Conservation (phyloP, 2,113 vertebrate species). For the Lasiurus borealis region DNA sequence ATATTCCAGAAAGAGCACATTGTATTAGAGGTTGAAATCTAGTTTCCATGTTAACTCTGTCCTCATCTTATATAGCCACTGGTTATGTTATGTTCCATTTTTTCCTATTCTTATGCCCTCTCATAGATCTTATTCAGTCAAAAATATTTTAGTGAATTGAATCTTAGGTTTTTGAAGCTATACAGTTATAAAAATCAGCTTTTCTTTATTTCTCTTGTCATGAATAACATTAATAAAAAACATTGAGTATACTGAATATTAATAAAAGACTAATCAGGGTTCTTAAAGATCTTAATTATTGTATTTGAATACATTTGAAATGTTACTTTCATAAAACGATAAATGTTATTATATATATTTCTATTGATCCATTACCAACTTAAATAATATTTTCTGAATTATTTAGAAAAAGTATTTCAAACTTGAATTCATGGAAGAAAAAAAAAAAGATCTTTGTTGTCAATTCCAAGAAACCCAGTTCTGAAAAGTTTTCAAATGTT, state of each 20-base stretch:
- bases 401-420: constrained; percentile 71
- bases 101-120: neutral
- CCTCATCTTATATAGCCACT: neutral
- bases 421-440: constrained; percentile 67
- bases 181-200: constrained; percentile 8
- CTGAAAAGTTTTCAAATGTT: constrained; percentile 74
- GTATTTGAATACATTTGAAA: constrained; percentile 46
- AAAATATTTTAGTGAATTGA: constrained; percentile 24
- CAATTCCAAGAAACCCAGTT: constrained; percentile 73
- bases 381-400: constrained; percentile 68
- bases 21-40: neutral
- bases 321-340: constrained; percentile 35
- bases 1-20: neutral
- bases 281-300: constrained; percentile 53
- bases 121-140: neutral
- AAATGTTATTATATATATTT: constrained; percentile 20
- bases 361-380: constrained; percentile 9
- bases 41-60: neutral
- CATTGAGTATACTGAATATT: neutral
- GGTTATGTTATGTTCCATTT: neutral
- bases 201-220: constrained; percentile 41
- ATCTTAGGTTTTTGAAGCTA: constrained; percentile 1
- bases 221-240: constrained; percentile 33
- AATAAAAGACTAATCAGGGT: neutral
- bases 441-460: constrained; percentile 68